Base-by-base conservation (phyloP, 2,797 vertebrate species). In the Diceros bicornis region DNA sequence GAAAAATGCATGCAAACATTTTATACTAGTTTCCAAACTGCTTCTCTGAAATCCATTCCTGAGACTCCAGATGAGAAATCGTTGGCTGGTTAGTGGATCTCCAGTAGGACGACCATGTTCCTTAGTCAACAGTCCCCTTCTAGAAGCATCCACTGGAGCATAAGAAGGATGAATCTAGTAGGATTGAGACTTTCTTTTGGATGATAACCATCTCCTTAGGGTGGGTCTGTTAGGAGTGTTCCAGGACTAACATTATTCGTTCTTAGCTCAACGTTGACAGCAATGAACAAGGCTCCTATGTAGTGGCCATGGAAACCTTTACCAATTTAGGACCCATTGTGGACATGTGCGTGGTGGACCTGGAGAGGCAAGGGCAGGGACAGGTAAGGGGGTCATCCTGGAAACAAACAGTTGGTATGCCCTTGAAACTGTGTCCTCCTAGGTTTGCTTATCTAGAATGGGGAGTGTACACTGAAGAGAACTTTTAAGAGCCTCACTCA, bases 311-410 rank as follows among this genome's bases (percentile, higher is more conserved):
- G 99, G 99, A 99, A 98, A 99, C 99, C 2, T 99, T 99, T 97
- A 99, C 99, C 96, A 99, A 99, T 96, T 98, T 99, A 2, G 99
- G 99, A 4, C 99, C 99, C 84, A 99, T 99, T 2, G 99, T 99
- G 94, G 99, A 99, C 98, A 99, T 99, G 99, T 99, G 99, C 7
- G 99, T 99, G 84, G 99, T 99, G 16, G 99, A 99, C 98, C 99
- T 99, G 98, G 99, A 99, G 98, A 99, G 99, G 66, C 99, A 99
- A 93, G 99, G 99, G 6, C 99, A 99, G 97, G 99, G 99, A 4
- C 99, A 99, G 99, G 99, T 99, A 98, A 98, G 50, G 4, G 20
- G 17, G 3, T 71, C n/a, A 25, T 47, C 17, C 72, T 94, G 78
- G 83, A 79, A 75, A 27, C 16, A 47, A 34, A 23, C 50, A 17